Conservation (phyloP, 1,140 invertebrate genomes). For the Stenopsyche tienmushanensis region DNA sequence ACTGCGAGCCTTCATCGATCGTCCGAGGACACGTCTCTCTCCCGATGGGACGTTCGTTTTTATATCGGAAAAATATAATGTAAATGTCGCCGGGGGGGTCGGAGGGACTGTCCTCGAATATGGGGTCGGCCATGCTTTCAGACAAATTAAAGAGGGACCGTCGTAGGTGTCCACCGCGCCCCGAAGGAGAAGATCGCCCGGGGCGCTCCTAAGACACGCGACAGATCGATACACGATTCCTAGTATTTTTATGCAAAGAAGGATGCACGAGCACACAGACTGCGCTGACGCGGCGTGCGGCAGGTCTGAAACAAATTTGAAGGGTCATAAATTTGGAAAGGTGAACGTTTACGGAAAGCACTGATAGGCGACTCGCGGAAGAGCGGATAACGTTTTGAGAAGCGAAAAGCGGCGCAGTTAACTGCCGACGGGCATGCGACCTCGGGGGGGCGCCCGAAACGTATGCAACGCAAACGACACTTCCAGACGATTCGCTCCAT, state of each 20-base stretch:
- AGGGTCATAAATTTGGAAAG: neutral
- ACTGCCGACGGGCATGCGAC: slow-evolving; percentile 26
- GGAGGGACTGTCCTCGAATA: neutral
- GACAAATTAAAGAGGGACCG: slow-evolving; percentile 14
- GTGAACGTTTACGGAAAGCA: neutral
- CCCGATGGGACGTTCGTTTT: neutral
- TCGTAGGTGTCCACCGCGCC: neutral
- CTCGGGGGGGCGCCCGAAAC: too few species aligned
- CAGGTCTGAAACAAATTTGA: neutral
- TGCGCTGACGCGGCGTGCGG: too few species aligned
- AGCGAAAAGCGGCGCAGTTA: slow-evolving; percentile 23
- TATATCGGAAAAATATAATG: slow-evolving; percentile 14
- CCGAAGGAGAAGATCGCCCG: neutral
- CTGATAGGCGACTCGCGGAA: slow-evolving; percentile 2
- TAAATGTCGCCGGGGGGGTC: slow-evolving; percentile 7
- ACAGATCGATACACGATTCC: too few species aligned
- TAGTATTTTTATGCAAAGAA: too few species aligned
- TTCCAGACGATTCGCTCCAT: too few species aligned
- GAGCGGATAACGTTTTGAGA: slow-evolving; percentile 30
- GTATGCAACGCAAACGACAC: too few species aligned
- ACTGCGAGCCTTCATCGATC: too few species aligned
- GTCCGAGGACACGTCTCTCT: neutral
- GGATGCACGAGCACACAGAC: too few species aligned
- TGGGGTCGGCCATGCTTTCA: slow-evolving; percentile 5
- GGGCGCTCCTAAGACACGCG: too few species aligned